phyloP scores from a whole-genome alignment of 2,888 invertebrate species.

The Megamerina dolium region DNA sequence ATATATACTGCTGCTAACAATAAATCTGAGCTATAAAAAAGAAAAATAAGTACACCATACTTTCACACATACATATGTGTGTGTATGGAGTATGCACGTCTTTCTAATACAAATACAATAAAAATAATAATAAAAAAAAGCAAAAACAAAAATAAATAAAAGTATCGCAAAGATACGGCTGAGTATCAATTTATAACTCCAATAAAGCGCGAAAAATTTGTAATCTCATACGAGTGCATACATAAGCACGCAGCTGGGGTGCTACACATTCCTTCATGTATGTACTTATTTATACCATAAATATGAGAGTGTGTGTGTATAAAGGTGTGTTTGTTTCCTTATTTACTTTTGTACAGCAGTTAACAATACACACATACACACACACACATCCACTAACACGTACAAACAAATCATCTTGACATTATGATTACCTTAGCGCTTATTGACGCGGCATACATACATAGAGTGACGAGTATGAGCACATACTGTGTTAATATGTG shows the following conservation, averaged over 20 bases:
- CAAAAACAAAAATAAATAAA: too few relatives aligned
- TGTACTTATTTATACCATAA: too few relatives aligned
- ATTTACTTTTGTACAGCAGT: background rate
- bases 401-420: slow-evolving; percentile 20
- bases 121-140: too few relatives aligned
- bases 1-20: too few relatives aligned
- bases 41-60: too few relatives aligned
- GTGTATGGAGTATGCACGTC: too few relatives aligned
- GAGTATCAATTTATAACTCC: slow-evolving; percentile 7
- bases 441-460: slow-evolving; percentile 14
- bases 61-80: too few relatives aligned
- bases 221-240: slow-evolving; percentile 16
- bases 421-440: slow-evolving; percentile 22
- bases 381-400: background rate
- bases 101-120: too few relatives aligned
- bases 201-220: slow-evolving; percentile 7
- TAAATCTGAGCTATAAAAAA: too few relatives aligned
- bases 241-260: background rate
- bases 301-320: background rate
- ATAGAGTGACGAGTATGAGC: too few relatives aligned
- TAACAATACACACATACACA: background rate
- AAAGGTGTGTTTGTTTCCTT: background rate
- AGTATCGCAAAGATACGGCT: slow-evolving; percentile 4
- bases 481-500: too few relatives aligned
- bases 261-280: too few relatives aligned